A percentile compares a stretch with the other conserved stretches of the same genome.
These are phyloP conservation scores for Dreissena polymorpha DNA, from an alignment of 1,140 invertebrate genomes.

Conservation along the genomic window DNA sequence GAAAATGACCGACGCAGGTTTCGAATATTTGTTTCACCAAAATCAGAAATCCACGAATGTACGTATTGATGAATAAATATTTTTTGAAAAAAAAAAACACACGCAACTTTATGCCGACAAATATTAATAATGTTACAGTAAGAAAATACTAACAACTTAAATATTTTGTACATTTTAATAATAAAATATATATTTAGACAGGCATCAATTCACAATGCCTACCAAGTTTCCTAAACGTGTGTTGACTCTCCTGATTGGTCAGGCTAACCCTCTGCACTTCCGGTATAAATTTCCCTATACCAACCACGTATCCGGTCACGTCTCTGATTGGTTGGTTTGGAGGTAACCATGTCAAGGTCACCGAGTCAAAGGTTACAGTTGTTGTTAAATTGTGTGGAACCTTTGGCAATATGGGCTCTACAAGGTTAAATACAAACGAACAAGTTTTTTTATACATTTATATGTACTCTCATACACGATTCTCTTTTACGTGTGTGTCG, in stretches of 20 bases:
- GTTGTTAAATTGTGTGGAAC: slow-evolving; percentile 89
- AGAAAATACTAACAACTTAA: not conserved
- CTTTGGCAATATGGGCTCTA: slow-evolving; percentile 90
- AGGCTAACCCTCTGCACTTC: slow-evolving; percentile 90
- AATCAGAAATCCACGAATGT: too few species aligned
- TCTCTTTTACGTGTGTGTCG: too few species aligned
- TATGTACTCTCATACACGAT: too few species aligned
- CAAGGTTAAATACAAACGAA: slow-evolving; percentile 3
- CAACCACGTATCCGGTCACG: slow-evolving; percentile 93
- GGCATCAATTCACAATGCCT: slow-evolving; percentile 60
- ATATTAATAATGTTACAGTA: not conserved
- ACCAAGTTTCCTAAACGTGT: slow-evolving; percentile 90
- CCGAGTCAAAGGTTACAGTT: slow-evolving; percentile 87
- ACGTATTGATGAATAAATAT: too few species aligned
- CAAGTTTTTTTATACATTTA: too few species aligned
- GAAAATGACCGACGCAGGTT: too few species aligned
- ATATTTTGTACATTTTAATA: not conserved
- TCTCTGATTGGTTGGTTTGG: slow-evolving; percentile 86
- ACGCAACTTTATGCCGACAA: not conserved
- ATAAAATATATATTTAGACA: not conserved
- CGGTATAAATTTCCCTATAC: slow-evolving; percentile 96
- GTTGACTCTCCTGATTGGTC: slow-evolving; percentile 89
- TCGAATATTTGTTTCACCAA: too few species aligned
- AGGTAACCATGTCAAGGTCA: slow-evolving; percentile 93
- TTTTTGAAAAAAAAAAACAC: too few species aligned